These are phyloP conservation scores for Heliconius hewitsoni DNA, from an alignment of 1,140 invertebrate genomes.

Conservation along the genomic window DNA sequence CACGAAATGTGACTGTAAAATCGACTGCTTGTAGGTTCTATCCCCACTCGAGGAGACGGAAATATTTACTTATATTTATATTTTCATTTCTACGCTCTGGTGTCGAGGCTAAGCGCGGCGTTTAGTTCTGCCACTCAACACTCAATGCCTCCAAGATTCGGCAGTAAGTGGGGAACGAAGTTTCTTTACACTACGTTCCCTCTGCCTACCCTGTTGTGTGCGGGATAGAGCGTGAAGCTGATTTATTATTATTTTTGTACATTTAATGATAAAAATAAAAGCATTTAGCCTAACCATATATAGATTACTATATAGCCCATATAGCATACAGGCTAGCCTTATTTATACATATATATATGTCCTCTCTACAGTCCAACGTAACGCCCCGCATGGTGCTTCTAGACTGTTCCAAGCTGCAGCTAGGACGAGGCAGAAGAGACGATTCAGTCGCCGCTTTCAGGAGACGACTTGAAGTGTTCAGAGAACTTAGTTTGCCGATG, in stretches of 20 bases:
- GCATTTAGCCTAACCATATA: neutral
- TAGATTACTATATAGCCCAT: neutral
- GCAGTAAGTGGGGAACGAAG: too few species aligned
- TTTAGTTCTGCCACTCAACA: too few species aligned
- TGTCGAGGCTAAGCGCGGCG: too few species aligned
- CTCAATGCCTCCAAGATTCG: too few species aligned
- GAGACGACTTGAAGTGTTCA: constrained; percentile 90
- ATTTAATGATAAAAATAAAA: neutral
- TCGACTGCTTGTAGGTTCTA: too few species aligned
- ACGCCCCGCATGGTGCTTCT: constrained; percentile 88
- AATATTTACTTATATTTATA: too few species aligned
- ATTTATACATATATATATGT: neutral
- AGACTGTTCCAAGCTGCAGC: constrained; percentile 92
- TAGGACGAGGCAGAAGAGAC: constrained; percentile 89
- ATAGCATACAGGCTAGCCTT: neutral
- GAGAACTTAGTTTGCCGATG: constrained; percentile 93
- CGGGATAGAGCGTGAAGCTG: too few species aligned
- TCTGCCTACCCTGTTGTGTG: too few species aligned
- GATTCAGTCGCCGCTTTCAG: constrained; percentile 92
- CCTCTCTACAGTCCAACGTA: constrained; percentile 85
- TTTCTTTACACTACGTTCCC: too few species aligned
- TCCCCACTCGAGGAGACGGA: too few species aligned
- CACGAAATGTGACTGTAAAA: too few species aligned
- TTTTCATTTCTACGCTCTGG: too few species aligned
- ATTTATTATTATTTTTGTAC: neutral